These are phyloP conservation scores for Thermophis baileyi DNA, from an alignment of 2,113 vertebrate genomes.

Conservation along the genomic window DNA sequence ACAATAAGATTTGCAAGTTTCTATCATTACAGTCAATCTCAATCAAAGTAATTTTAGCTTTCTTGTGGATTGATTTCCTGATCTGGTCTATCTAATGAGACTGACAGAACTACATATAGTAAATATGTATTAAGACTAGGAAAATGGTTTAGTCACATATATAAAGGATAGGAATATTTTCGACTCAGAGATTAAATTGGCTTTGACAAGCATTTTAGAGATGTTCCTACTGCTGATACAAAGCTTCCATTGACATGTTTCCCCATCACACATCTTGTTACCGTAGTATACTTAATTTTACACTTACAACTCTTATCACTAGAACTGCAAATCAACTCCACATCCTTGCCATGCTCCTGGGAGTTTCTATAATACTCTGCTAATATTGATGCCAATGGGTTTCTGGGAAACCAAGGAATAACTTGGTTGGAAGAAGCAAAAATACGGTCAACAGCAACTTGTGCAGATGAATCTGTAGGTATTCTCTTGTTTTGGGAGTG, in stretches of 20 bases:
- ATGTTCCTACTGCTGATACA: not conserved
- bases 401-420: not conserved
- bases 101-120: not conserved
- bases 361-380: not conserved
- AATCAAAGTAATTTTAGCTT: not conserved
- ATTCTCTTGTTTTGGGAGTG: not conserved
- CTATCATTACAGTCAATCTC: not conserved
- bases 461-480: not conserved
- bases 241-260: not conserved
- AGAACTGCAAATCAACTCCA: not conserved
- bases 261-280: not conserved
- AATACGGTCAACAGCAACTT: not conserved
- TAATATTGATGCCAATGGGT: not conserved
- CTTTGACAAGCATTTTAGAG: not conserved
- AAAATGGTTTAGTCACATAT: not conserved
- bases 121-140: not conserved
- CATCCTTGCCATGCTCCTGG: not conserved
- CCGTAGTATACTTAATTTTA: not conserved
- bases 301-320: not conserved
- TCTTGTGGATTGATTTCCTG: not conserved
- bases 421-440: not conserved
- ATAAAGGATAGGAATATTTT: not conserved
- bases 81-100: not conserved
- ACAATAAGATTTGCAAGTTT: not conserved
- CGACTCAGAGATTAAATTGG: not conserved